Evolutionary conservation across 2,888 invertebrate species (phyloP).

Genomic region (Ichneumoninae sp.): DNA sequence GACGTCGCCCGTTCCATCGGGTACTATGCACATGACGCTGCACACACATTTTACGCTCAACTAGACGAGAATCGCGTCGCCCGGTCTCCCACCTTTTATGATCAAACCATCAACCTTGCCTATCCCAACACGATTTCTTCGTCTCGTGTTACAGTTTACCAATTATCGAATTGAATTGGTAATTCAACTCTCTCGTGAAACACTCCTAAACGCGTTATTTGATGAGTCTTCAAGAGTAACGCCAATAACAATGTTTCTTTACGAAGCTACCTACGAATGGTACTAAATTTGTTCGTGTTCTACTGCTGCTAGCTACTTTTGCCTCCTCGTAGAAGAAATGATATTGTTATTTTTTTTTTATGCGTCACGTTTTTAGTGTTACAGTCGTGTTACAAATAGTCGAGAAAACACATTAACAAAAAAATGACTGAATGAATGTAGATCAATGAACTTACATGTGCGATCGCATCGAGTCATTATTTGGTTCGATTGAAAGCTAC

Average conservation of each 20-base stretch:
- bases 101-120: conserved; percentile 31
- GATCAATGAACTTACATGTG: no score
- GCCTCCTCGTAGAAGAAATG: neutral
- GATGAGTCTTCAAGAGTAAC: neutral
- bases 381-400: neutral
- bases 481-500: no score
- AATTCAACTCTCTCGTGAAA: conserved; percentile 18
- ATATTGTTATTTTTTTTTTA: neutral
- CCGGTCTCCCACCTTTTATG: conserved; percentile 17
- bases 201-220: neutral
- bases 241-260: neutral
- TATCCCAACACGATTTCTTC: neutral
- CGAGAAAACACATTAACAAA: neutral
- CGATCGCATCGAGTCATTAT: no score
- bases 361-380: neutral
- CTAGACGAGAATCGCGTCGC: conserved; percentile 33
- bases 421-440: no score
- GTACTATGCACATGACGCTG: conserved; percentile 45
- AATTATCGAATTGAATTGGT: conserved; percentile 61
- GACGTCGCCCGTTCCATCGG: conserved; percentile 61
- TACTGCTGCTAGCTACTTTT: neutral
- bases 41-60: conserved; percentile 60
- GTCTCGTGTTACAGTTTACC: conserved; percentile 55
- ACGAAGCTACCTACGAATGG: neutral
- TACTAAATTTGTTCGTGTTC: neutral